Percentiles rank a stretch among this genome's conserved stretches.
phyloP scores from a whole-genome alignment of 2,113 vertebrate genomes.

The Ifrita kowaldi region DNA sequence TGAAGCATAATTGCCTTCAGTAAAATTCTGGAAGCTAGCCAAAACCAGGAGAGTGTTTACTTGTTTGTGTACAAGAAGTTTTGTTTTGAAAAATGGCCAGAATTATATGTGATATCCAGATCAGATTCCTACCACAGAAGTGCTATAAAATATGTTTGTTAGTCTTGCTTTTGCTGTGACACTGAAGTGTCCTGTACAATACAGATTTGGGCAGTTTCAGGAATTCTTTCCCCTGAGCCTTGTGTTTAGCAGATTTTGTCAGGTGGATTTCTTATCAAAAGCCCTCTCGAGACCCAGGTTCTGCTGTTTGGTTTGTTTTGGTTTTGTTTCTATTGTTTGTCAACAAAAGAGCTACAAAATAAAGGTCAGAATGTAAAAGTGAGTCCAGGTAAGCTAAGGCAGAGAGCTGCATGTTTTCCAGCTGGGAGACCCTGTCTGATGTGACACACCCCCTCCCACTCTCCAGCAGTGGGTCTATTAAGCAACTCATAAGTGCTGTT shows the following conservation, averaged over 20 bases:
- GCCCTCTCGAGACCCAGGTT: rapidly evolving
- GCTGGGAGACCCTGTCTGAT: not conserved
- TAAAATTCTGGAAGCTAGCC: not conserved
- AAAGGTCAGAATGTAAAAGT: not conserved
- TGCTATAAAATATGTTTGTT: not conserved
- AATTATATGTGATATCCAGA: not conserved
- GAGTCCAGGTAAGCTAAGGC: not conserved
- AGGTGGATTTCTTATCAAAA: not conserved
- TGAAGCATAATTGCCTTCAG: not conserved
- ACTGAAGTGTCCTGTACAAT: rapidly evolving
- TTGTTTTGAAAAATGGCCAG: not conserved
- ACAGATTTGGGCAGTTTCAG: not conserved
- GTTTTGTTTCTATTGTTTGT: not conserved
- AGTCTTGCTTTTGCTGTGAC: not conserved
- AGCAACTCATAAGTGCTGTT: not conserved
- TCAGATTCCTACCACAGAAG: not conserved
- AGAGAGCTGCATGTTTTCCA: not conserved
- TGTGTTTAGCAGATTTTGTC: not conserved
- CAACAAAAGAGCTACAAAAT: not conserved
- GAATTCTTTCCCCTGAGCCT: not conserved
- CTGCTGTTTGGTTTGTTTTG: not conserved
- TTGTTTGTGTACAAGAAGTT: not conserved
- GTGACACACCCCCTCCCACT: not conserved
- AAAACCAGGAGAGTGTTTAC: not conserved
- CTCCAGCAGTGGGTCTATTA: not conserved